A percentile compares a stretch with the other conserved stretches of the same genome.
phyloP scores from a whole-genome alignment of 2,113 vertebrate species.

The Struthio camelus region DNA sequence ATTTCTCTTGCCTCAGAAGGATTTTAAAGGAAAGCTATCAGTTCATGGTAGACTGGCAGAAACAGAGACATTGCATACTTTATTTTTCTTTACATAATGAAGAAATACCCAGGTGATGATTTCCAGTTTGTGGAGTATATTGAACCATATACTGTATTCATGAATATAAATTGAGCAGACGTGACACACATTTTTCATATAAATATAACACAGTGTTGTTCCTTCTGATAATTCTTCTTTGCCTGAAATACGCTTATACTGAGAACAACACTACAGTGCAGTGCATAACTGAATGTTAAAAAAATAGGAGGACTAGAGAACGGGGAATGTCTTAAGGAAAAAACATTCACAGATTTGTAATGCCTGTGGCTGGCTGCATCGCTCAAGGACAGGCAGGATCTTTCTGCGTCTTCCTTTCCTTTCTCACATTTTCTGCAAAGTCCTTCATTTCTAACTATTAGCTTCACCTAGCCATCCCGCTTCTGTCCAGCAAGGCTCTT shows the following conservation, averaged over 20 bases:
- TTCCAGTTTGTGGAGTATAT: conserved; percentile 29
- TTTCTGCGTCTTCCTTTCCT: background rate
- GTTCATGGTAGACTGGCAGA: background rate
- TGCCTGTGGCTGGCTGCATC: background rate
- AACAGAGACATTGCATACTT: background rate
- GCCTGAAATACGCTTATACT: conserved; percentile 11
- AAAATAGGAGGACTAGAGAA: background rate
- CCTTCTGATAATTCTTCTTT: conserved; percentile 38
- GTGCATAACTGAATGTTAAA: conserved; percentile 6
- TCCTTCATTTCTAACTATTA: background rate
- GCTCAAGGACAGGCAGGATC: background rate
- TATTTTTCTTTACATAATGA: conserved; percentile 41
- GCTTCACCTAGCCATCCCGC: background rate
- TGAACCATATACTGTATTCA: conserved; percentile 20
- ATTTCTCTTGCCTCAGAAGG: background rate
- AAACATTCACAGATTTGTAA: background rate
- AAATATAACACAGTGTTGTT: background rate
- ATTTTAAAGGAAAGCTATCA: background rate
- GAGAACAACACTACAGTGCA: background rate
- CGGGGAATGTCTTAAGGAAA: background rate
- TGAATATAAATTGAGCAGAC: conserved; percentile 61
- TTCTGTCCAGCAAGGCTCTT: background rate
- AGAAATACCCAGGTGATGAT: conserved; percentile 50
- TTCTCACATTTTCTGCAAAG: background rate
- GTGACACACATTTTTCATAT: conserved; percentile 22